A percentile compares a stretch with the other conserved stretches of the same genome.
These are phyloP conservation scores for Nebria ingens DNA, from an alignment of 1,140 invertebrate species.

Conservation along the genomic window DNA sequence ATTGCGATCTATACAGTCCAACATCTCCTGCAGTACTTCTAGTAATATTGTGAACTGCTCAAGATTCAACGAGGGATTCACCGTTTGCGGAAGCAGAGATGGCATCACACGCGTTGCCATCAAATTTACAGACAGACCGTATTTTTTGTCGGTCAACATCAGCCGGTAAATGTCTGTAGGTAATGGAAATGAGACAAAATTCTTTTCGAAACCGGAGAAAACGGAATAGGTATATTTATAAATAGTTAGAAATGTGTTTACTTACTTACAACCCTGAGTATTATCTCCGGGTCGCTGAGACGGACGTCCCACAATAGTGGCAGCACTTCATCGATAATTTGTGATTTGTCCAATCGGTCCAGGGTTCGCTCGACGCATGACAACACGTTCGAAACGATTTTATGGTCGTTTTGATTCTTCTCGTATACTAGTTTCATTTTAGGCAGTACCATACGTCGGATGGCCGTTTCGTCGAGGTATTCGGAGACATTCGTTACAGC, in stretches of 20 bases:
- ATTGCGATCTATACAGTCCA: constrained; percentile 81
- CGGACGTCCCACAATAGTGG: constrained; percentile 81
- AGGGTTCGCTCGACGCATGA: constrained; percentile 69
- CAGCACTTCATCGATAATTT: constrained; percentile 86
- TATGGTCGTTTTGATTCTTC: constrained; percentile 68
- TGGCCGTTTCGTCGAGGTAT: constrained; percentile 71
- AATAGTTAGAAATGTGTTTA: constrained; percentile 27
- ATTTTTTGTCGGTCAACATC: constrained; percentile 85
- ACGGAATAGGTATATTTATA: background rate
- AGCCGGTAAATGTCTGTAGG: constrained; percentile 82
- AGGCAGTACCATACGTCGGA: constrained; percentile 72
- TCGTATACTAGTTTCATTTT: constrained; percentile 83
- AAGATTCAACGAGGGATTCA: constrained; percentile 80
- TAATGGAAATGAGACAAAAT: constrained; percentile 3
- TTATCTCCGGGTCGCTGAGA: constrained; percentile 74
- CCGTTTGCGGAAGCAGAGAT: constrained; percentile 79
- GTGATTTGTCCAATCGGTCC: constrained; percentile 72
- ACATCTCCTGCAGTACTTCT: constrained; percentile 87
- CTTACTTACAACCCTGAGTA: constrained; percentile 74
- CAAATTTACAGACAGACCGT: constrained; percentile 81
- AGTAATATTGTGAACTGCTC: constrained; percentile 82
- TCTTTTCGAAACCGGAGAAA: background rate
- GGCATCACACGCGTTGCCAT: constrained; percentile 93
- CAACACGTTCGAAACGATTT: constrained; percentile 65
- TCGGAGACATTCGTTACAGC: constrained; percentile 79